Conservation (phyloP, 2,797 vertebrate species). For the Takifugu rubripes region DNA sequence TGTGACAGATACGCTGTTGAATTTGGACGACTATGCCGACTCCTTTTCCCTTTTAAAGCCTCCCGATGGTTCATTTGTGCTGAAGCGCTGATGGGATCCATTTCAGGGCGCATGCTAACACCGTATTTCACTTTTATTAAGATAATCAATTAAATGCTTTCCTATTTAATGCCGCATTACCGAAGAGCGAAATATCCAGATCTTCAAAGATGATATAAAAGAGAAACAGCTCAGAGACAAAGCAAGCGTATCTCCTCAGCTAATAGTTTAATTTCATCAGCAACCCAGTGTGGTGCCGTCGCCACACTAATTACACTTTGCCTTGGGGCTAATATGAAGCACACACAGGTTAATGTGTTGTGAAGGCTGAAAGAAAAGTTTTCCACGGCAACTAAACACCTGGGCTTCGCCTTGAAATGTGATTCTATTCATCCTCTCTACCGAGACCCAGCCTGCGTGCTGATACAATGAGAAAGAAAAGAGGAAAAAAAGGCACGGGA, state of each 20-base stretch:
- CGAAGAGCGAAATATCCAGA: slow-evolving; percentile 10
- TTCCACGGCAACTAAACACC: slow-evolving; percentile 18
- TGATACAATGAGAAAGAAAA: slow-evolving; percentile 17
- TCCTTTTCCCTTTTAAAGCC: neutral
- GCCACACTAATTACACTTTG: slow-evolving; percentile 45
- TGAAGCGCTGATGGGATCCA: too few species aligned
- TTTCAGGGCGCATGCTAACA: too few species aligned
- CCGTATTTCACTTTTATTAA: neutral
- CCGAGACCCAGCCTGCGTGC: slow-evolving; percentile 23
- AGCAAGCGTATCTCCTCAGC: slow-evolving; percentile 18
- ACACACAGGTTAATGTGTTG: slow-evolving; percentile 53
- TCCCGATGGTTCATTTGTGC: too few species aligned
- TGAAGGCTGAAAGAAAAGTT: slow-evolving; percentile 44
- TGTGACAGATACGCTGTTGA: neutral
- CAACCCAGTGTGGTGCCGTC: slow-evolving; percentile 16
- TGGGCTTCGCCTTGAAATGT: slow-evolving; percentile 27
- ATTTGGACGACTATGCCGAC: neutral
- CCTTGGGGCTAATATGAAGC: slow-evolving; percentile 41
- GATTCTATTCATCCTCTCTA: slow-evolving; percentile 36
- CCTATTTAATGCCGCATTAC: slow-evolving; percentile 3
- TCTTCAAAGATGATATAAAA: slow-evolving; percentile 9
- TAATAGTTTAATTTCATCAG: slow-evolving; percentile 41
- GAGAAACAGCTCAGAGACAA: slow-evolving; percentile 14
- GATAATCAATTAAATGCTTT: slow-evolving; percentile 7
- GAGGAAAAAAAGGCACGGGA: slow-evolving; percentile 2